Conservation (phyloP, 2,888 invertebrate genomes). For the Erpobdella octoculata region DNA sequence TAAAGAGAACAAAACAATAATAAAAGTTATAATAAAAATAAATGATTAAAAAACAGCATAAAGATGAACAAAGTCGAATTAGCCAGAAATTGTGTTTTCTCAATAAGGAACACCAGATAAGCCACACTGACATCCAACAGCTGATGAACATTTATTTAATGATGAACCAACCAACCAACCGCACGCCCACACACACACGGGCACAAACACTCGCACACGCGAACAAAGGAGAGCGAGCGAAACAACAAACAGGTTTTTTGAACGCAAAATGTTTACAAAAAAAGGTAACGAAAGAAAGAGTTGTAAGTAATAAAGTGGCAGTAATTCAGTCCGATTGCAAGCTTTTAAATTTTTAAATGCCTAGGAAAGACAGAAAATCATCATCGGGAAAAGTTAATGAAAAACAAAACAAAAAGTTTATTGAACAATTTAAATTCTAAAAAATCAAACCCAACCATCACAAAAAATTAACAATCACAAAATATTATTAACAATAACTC, state of each 20-base stretch:
- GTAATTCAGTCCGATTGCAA: not conserved
- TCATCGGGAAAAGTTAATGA: not conserved
- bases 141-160: slow-evolving; percentile 4
- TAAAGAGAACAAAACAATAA: not conserved
- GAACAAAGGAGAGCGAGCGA: not conserved
- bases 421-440: not conserved
- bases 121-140: slow-evolving; percentile 1
- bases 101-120: not conserved
- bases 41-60: not conserved
- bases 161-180: too few relatives aligned
- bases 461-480: slow-evolving; percentile 5
- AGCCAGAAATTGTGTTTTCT: not conserved
- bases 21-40: not conserved
- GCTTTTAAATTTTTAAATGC: not conserved
- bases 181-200: too few relatives aligned
- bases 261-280: not conserved
- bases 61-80: not conserved
- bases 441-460: not conserved
- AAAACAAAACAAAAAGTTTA: not conserved
- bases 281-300: not conserved
- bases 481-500: not conserved
- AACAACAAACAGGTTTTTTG: not conserved
- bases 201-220: not conserved
- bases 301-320: too few relatives aligned
- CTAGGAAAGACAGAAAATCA: not conserved